phyloP scores from a whole-genome alignment of 2,888 invertebrate species.

The Microctonus aethiopoides region DNA sequence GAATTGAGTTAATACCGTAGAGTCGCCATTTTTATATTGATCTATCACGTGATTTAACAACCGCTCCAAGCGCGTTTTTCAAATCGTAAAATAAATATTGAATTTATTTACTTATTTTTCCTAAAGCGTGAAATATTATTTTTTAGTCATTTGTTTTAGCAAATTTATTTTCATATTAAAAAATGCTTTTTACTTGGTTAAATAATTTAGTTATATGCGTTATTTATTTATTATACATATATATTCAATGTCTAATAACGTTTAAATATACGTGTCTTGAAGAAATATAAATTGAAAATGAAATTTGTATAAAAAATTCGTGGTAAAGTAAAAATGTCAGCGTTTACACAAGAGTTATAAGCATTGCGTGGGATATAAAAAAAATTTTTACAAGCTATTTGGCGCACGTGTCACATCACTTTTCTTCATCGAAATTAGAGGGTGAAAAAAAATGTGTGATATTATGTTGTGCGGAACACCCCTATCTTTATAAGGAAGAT shows the following conservation, averaged over 20 bases:
- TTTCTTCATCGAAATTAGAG: slow-evolving; percentile 23
- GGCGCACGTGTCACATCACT: slow-evolving; percentile 20
- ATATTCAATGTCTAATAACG: no score
- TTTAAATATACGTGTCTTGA: no score
- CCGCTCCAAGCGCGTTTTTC: not conserved
- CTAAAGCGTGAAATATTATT: not conserved
- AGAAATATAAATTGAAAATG: not conserved
- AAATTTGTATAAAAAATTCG: not conserved
- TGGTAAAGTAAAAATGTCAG: not conserved
- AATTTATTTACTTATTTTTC: not conserved
- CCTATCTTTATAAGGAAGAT: slow-evolving; percentile 3
- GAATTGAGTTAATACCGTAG: not conserved
- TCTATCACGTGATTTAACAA: not conserved
- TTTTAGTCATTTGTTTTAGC: no score
- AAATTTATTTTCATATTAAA: no score
- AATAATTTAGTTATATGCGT: no score
- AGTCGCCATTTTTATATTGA: not conserved
- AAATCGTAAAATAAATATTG: not conserved
- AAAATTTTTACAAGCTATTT: slow-evolving; percentile 6
- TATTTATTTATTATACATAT: no score
- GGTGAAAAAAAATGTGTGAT: slow-evolving; percentile 15
- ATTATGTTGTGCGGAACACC: slow-evolving; percentile 9
- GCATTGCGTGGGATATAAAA: not conserved
- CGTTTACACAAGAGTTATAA: not conserved
- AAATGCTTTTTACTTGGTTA: no score